phyloP scores from a whole-genome alignment of 2,888 invertebrate genomes.

The Lumbricus terrestris region DNA sequence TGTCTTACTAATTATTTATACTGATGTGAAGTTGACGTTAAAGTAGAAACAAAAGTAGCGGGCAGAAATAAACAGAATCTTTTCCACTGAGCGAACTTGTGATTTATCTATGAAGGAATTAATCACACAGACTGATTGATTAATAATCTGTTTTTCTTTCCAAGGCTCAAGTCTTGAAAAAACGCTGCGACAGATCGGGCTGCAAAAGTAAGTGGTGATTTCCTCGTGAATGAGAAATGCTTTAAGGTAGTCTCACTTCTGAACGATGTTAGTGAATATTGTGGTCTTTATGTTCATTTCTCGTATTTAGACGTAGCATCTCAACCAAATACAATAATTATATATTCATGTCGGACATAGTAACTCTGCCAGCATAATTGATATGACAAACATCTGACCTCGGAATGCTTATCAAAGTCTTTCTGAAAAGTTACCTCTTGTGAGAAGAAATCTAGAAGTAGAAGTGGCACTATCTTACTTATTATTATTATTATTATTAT shows the following conservation, averaged over 20 bases:
- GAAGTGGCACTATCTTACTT: background rate
- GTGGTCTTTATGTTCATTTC: too few species aligned
- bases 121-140: background rate
- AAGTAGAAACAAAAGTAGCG: background rate
- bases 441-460: background rate
- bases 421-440: background rate
- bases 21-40: background rate
- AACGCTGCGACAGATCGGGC: constrained; percentile 38
- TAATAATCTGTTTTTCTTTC: background rate
- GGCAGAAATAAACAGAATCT: background rate
- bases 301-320: too few species aligned
- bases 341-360: background rate
- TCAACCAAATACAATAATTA: too few species aligned
- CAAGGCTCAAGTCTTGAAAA: constrained; percentile 36
- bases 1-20: background rate
- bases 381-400: too few species aligned
- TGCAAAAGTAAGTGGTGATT: constrained; percentile 35
- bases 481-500: too few species aligned
- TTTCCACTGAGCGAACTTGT: background rate
- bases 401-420: background rate
- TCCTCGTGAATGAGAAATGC: background rate
- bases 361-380: background rate
- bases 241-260: too few species aligned
- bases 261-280: too few species aligned
- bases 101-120: background rate